These are phyloP conservation scores for Protosalanx chinensis DNA, from an alignment of 2,797 vertebrate species.

Conservation along the genomic window DNA sequence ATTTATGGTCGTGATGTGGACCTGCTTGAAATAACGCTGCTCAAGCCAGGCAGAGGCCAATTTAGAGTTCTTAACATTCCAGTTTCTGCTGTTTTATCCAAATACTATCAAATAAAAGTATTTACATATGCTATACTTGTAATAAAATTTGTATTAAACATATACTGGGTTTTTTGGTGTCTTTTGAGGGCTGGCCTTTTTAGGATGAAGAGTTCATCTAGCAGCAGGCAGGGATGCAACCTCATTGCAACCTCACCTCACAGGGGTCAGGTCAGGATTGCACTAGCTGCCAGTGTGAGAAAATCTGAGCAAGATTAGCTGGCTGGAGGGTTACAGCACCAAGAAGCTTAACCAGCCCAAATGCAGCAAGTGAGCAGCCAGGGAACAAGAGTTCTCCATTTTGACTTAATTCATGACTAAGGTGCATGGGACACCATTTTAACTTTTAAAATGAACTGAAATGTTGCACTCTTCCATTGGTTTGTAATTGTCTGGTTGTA, in stretches of 20 bases:
- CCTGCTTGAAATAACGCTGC: slow-evolving; percentile 44
- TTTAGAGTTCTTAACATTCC: slow-evolving; percentile 68
- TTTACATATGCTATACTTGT: slow-evolving; percentile 63
- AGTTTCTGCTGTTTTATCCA: slow-evolving; percentile 66
- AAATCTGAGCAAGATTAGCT: neutral
- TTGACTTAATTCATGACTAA: neutral
- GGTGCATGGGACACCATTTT: neutral
- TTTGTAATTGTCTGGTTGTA: neutral
- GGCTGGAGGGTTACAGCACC: neutral
- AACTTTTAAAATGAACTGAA: neutral
- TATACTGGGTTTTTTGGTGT: neutral
- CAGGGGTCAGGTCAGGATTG: neutral
- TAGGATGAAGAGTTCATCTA: neutral
- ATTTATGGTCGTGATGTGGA: slow-evolving; percentile 34
- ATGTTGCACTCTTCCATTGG: neutral
- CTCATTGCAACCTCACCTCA: no score
- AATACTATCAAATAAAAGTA: slow-evolving; percentile 62
- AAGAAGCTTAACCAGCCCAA: neutral
- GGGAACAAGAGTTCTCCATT: neutral
- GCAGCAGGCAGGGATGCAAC: no score
- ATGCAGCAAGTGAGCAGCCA: neutral
- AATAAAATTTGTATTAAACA: slow-evolving; percentile 71
- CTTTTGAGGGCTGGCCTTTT: slow-evolving; percentile 60
- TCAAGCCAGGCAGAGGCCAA: slow-evolving; percentile 58
- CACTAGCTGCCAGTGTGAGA: neutral